phyloP scores from a whole-genome alignment of 2,888 invertebrate genomes.

The Stegophylla sp. region DNA sequence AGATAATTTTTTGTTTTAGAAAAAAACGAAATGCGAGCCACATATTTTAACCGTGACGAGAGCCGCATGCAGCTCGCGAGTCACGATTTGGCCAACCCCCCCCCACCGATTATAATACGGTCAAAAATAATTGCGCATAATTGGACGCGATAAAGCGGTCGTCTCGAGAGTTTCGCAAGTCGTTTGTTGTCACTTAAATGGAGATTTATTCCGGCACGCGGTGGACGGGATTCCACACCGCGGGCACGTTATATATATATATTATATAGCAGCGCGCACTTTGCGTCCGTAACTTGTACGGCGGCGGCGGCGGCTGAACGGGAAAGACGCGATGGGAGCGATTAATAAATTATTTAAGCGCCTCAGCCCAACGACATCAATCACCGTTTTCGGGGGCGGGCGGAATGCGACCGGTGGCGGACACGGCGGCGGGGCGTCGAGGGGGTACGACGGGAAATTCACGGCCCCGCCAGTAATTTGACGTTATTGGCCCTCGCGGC shows the following conservation, averaged over 20 bases:
- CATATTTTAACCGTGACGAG: too few species aligned
- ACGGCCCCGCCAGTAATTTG: conserved; percentile 39
- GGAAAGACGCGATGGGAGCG: conserved; percentile 23
- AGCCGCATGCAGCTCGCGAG: too few species aligned
- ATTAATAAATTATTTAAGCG: conserved; percentile 57
- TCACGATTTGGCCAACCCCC: too few species aligned
- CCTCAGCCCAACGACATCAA: conserved; percentile 52
- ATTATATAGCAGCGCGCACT: background rate
- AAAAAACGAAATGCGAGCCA: too few species aligned
- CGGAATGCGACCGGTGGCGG: background rate
- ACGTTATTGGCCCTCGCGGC: conserved; percentile 26
- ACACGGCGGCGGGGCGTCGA: background rate
- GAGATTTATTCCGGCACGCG: conserved; percentile 35
- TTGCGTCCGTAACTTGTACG: background rate
- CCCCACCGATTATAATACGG: background rate
- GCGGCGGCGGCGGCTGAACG: background rate
- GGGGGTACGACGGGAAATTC: background rate
- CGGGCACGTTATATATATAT: background rate
- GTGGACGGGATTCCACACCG: background rate
- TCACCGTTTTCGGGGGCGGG: conserved; percentile 23
- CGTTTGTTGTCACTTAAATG: conserved; percentile 16
- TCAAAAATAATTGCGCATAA: conserved; percentile 46
- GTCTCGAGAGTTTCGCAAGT: background rate
- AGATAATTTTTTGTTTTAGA: too few species aligned
- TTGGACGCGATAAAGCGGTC: conserved; percentile 7